Evolutionary conservation across 2,888 invertebrate species (phyloP), one percentile per base, ranked within the genome.

Genomic region (Trissoscelio sp.): DNA sequence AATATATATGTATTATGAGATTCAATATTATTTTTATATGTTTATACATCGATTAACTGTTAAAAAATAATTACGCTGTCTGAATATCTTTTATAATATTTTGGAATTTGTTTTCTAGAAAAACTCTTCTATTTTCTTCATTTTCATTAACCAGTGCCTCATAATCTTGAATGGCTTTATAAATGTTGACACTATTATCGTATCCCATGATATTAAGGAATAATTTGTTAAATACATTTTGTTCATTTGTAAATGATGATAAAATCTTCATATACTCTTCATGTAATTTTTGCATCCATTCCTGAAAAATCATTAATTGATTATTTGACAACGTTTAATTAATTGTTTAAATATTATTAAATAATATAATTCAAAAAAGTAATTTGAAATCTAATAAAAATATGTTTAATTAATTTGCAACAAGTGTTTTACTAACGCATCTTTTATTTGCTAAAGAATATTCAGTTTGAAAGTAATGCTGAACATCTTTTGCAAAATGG

Each of bases 391-490:
- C 11, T 1, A 42, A 42, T 16, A 42, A 14, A 16, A 14, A 14
- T 42, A 16, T 7, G 1, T 16, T 42, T 16, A 16, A 16, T 42
- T 14, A 14, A 14, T 14, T 42, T 18, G 1, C 9, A 42, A 22
- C 9, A 48, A 22, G 4, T 42, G 7, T 28, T 39, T 7, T 44
- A 88, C 90, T 86, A 24, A 91, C 91, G 37, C 84, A 86, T 88
- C 91, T 86, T 5, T 85, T 55, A 0, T 87, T 85, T 9, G 89
- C 88, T 1, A 87, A 83, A 2, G 82, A 84, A 82, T 89, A 90
- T 75, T 90, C 90, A 3, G 87, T 87, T 7, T 84, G 83, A 1
- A 91, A 81, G 84, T 89, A 88, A 80, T 90, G 84, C n/a, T 86
- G 85, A 12, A 86, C 89, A 55, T 90, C 88, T 2, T 84, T 79